Evolutionary conservation across 2,113 vertebrate genomes (phyloP).

Genomic region (Crotalus horridus): DNA sequence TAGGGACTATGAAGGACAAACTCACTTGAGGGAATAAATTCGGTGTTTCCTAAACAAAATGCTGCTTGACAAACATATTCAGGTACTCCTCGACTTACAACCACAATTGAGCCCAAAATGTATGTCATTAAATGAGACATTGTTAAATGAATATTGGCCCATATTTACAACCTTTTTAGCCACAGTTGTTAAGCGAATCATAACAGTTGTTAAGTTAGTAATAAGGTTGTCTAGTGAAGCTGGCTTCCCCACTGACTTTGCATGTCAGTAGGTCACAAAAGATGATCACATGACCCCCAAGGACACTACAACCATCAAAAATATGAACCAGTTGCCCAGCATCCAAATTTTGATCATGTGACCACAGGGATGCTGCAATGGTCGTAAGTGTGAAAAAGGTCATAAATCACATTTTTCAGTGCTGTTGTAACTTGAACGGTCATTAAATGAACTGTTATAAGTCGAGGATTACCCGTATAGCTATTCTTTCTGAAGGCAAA

Average conservation of each 20-base stretch:
- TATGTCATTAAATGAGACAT: not conserved
- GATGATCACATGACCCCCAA: not conserved
- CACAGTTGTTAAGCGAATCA: not conserved
- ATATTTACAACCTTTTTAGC: not conserved
- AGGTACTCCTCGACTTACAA: not conserved
- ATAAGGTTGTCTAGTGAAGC: not conserved
- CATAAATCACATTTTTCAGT: not conserved
- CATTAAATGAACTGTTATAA: not conserved
- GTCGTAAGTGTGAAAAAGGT: not conserved
- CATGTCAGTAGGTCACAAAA: not conserved
- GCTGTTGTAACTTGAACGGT: not conserved
- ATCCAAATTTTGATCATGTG: not conserved
- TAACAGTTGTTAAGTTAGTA: not conserved
- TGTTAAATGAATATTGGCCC: not conserved
- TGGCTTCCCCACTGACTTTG: not conserved
- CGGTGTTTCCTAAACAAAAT: not conserved
- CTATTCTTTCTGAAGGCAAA: not conserved
- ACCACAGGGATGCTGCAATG: not conserved
- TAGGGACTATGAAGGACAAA: not conserved
- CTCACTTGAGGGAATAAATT: not conserved
- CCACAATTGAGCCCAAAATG: not conserved
- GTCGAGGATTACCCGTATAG: not conserved
- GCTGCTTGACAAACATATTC: not conserved
- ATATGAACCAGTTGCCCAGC: not conserved
- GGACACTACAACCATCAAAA: not conserved